Conservation (phyloP, 2,797 vertebrate genomes). For the Borostomias antarcticus region DNA sequence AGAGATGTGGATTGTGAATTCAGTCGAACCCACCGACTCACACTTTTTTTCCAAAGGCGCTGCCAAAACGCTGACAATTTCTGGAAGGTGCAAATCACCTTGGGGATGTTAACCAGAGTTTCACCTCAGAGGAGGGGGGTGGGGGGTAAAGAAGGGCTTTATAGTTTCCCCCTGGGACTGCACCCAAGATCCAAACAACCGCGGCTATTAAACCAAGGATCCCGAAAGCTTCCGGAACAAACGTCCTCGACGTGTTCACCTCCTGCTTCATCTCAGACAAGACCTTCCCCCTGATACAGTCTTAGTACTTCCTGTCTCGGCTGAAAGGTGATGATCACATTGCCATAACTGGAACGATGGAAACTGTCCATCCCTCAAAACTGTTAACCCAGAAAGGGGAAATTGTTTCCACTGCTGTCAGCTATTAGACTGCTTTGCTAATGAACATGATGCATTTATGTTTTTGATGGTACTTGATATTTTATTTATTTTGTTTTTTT, state of each 20-base stretch:
- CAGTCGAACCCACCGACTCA: slow-evolving; percentile 43
- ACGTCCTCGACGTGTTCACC: slow-evolving; percentile 22
- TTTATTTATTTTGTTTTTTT: too few relatives aligned
- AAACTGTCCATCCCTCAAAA: slow-evolving; percentile 24
- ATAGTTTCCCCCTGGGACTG: slow-evolving; percentile 52
- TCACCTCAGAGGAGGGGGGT: slow-evolving; percentile 45
- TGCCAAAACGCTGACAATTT: slow-evolving; percentile 61
- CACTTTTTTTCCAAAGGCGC: slow-evolving; percentile 39
- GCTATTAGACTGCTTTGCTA: neutral
- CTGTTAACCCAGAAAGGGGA: too few relatives aligned
- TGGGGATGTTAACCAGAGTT: slow-evolving; percentile 48
- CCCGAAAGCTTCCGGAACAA: slow-evolving; percentile 43
- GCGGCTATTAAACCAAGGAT: slow-evolving; percentile 27
- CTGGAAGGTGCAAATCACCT: slow-evolving; percentile 60
- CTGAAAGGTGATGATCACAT: slow-evolving; percentile 44
- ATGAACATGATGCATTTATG: too few relatives aligned
- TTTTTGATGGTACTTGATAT: too few relatives aligned
- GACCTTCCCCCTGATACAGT: slow-evolving; percentile 35
- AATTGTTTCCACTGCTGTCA: too few relatives aligned
- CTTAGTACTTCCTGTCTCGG: slow-evolving; percentile 45
- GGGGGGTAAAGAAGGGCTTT: slow-evolving; percentile 48
- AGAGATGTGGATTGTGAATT: slow-evolving; percentile 75
- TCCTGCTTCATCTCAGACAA: slow-evolving; percentile 27
- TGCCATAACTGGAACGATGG: slow-evolving; percentile 33
- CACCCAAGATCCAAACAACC: slow-evolving; percentile 48